Evolutionary conservation across 1,140 invertebrate species (phyloP).

Genomic region (Listronotus bonariensis): DNA sequence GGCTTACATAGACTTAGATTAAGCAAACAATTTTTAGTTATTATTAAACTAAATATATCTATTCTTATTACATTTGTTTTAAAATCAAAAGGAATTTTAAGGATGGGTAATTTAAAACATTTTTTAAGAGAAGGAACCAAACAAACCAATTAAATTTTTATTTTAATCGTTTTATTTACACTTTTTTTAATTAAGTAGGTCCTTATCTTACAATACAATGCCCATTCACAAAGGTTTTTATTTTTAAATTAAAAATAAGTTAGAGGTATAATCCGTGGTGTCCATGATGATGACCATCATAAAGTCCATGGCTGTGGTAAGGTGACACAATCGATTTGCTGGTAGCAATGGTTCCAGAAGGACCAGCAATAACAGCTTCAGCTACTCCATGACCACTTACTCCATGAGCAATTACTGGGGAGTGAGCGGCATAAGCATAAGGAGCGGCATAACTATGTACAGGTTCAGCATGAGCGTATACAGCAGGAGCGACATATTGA

Average conservation of each 20-base stretch:
- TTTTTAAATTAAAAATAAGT: background rate
- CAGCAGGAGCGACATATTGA: background rate
- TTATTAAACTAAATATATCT: too few species aligned
- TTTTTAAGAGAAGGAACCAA: too few species aligned
- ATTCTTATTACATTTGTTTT: too few species aligned
- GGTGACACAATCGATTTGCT: background rate
- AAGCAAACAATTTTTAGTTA: too few species aligned
- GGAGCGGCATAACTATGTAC: background rate
- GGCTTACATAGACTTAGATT: too few species aligned
- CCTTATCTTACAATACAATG: too few species aligned
- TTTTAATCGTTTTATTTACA: too few species aligned
- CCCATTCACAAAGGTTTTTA: background rate
- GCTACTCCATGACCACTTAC: background rate
- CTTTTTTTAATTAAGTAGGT: too few species aligned
- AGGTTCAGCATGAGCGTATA: background rate
- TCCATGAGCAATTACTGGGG: background rate
- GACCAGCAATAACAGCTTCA: conserved; percentile 19
- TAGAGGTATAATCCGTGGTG: conserved; percentile 4
- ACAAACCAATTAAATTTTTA: too few species aligned
- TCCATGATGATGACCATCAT: conserved; percentile 1
- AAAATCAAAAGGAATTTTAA: too few species aligned
- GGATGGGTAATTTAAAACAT: too few species aligned
- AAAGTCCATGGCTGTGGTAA: conserved; percentile 1
- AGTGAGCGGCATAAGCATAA: conserved; percentile 1
- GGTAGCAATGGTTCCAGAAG: conserved; percentile 15